phyloP scores from a whole-genome alignment of 2,113 vertebrate genomes.

The Eclectus roratus region DNA sequence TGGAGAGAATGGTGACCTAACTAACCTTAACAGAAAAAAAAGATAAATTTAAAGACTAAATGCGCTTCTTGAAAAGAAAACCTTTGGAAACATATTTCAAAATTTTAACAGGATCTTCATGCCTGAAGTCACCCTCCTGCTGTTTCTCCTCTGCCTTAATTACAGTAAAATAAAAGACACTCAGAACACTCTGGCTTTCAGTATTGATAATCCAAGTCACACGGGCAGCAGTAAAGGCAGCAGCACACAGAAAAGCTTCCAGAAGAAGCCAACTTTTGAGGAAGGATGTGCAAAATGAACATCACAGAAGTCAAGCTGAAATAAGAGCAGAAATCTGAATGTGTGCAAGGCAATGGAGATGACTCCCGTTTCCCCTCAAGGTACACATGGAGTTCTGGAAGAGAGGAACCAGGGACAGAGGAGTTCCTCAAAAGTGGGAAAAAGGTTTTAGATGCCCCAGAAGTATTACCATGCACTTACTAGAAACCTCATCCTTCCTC shows the following conservation, averaged over 20 bases:
- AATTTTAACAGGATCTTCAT: not conserved
- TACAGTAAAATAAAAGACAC: constrained; percentile 6
- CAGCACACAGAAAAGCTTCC: not conserved
- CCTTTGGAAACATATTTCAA: not conserved
- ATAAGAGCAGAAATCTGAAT: not conserved
- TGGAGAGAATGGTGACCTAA: not conserved
- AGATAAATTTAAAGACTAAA: not conserved
- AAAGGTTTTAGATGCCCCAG: not conserved
- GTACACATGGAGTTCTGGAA: fast-evolving
- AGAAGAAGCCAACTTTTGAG: not conserved
- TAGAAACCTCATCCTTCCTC: not conserved
- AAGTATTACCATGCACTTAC: not conserved
- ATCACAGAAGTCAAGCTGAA: not conserved
- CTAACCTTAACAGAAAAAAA: not conserved
- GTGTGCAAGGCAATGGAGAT: not conserved
- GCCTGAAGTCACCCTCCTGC: not conserved
- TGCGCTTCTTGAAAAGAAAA: not conserved
- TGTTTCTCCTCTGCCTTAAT: constrained; percentile 13
- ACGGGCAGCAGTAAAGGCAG: fast-evolving
- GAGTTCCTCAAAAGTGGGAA: not conserved
- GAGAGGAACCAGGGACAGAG: not conserved
- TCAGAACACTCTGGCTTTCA: not conserved
- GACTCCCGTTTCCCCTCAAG: not conserved
- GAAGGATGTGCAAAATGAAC: not conserved
- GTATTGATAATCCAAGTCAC: not conserved